phyloP scores from a whole-genome alignment of 2,113 vertebrate genomes.

The Brachypteracias leptosomus region DNA sequence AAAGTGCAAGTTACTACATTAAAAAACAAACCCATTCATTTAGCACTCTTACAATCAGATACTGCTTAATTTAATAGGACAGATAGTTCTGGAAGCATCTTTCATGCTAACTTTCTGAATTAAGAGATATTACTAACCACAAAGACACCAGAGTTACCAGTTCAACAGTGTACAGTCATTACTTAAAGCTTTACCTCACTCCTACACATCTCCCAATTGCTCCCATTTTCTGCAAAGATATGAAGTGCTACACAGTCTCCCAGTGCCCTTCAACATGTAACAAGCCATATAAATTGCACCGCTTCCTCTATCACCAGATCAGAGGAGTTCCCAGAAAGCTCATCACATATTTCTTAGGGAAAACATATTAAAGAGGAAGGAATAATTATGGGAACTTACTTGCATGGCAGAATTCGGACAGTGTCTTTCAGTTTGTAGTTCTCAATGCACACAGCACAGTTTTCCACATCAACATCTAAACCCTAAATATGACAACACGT shows the following conservation, averaged over 20 bases:
- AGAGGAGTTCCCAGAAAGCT: background rate
- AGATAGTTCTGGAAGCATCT: background rate
- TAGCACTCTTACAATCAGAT: background rate
- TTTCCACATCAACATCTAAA: slow-evolving; percentile 79
- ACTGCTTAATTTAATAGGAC: background rate
- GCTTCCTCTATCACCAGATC: background rate
- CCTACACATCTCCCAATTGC: background rate
- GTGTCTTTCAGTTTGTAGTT: slow-evolving; percentile 81
- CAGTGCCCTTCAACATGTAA: background rate
- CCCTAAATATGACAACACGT: slow-evolving; percentile 66
- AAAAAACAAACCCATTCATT: background rate
- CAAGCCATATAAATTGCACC: background rate
- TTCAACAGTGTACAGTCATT: background rate
- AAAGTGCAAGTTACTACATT: background rate
- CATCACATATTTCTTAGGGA: background rate
- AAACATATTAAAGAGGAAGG: background rate
- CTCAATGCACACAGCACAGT: slow-evolving; percentile 85
- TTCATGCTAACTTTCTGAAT: background rate
- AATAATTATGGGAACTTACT: slow-evolving; percentile 64
- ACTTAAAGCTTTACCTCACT: background rate
- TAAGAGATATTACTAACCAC: background rate
- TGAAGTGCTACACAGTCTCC: accelerated
- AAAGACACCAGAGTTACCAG: background rate
- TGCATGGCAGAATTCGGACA: slow-evolving; percentile 83
- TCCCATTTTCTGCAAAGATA: background rate